These are phyloP conservation scores for Acanthopleura granulata DNA, from an alignment of 2,888 invertebrate species.

Conservation along the genomic window DNA sequence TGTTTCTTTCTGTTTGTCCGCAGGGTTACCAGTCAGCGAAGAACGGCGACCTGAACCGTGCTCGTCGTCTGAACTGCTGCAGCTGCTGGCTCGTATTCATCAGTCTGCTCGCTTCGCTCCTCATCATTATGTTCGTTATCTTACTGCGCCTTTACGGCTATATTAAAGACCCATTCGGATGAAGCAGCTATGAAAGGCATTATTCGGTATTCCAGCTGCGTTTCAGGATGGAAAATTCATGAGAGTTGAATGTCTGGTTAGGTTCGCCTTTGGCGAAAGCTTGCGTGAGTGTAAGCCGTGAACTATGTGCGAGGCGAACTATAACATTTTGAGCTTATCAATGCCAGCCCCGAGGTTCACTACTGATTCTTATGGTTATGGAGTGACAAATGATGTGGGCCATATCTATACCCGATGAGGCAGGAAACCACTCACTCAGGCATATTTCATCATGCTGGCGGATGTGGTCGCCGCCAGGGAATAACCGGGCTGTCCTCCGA, in stretches of 20 bases:
- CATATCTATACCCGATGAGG: no score
- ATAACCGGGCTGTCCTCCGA: no score
- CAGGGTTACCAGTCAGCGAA: background rate
- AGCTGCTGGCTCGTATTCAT: conserved; percentile 13
- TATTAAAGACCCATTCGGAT: background rate
- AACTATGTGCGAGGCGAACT: no score
- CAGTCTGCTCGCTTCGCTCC: conserved; percentile 2
- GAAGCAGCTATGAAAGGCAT: background rate
- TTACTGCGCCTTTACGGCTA: background rate
- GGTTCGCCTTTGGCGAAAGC: no score
- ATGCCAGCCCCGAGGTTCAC: no score
- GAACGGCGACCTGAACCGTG: background rate
- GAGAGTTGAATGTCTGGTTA: background rate
- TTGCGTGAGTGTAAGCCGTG: no score
- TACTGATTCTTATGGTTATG: no score
- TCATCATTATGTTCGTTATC: background rate
- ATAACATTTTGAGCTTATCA: no score
- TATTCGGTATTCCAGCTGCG: background rate
- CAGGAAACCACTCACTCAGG: no score
- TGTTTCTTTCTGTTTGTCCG: background rate
- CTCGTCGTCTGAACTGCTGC: background rate
- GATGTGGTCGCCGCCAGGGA: no score
- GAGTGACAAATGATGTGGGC: no score
- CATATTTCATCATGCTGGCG: no score
- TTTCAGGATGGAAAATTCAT: background rate